Percentiles rank a stretch among this genome's conserved stretches.
Conservation (phyloP, 2,113 vertebrate species). For the Coreoperca whiteheadi region DNA sequence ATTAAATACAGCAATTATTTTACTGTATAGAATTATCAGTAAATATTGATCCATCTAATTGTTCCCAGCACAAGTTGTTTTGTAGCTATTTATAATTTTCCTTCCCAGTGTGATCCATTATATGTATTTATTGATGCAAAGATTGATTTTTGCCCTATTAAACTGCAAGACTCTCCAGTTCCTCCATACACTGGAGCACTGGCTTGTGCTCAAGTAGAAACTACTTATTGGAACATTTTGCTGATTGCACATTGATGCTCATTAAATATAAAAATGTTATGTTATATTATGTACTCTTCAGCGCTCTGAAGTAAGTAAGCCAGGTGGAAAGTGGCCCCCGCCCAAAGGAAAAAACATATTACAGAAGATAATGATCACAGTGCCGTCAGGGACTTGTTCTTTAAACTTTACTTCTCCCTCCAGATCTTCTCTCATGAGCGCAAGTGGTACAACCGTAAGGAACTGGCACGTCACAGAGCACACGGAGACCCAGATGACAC, state of each 20-base stretch:
- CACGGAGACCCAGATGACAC: constrained; percentile 97
- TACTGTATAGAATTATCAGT: neutral
- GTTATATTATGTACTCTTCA: neutral
- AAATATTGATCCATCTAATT: neutral
- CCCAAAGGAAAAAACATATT: too few relatives aligned
- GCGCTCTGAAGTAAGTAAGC: too few relatives aligned
- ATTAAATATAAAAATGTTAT: neutral
- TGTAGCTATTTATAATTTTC: neutral
- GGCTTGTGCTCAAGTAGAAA: neutral
- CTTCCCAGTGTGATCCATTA: neutral
- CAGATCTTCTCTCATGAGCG: constrained; percentile 95
- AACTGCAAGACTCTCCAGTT: neutral
- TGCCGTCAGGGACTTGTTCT: neutral
- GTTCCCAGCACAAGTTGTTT: neutral
- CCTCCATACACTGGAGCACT: neutral
- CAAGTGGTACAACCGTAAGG: constrained; percentile 97
- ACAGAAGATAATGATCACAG: neutral
- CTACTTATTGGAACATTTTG: neutral
- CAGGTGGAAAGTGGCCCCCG: neutral
- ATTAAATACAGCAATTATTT: too few relatives aligned
- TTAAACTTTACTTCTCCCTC: neutral
- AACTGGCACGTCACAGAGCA: constrained; percentile 93
- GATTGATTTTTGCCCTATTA: neutral
- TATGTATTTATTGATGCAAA: neutral
- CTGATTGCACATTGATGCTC: neutral